phyloP scores from a whole-genome alignment of 2,797 vertebrate species.

The Muscicapa comitata region DNA sequence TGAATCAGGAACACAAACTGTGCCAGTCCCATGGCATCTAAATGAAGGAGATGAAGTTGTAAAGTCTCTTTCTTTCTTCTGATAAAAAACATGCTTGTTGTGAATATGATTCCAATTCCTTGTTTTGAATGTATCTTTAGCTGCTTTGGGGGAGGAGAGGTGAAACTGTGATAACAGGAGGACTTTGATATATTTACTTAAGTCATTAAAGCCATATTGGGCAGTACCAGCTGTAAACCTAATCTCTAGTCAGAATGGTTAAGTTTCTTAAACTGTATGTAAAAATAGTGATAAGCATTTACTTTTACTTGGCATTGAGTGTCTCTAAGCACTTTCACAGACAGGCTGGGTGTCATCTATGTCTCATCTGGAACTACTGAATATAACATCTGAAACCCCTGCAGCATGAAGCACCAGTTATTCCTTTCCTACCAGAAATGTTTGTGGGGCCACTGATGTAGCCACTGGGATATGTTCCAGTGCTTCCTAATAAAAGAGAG shows the following conservation, averaged over 20 bases:
- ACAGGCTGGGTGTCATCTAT: background rate
- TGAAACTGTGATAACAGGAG: background rate
- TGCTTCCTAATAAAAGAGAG: slow-evolving; percentile 32
- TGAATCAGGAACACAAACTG: background rate
- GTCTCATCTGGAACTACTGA: background rate
- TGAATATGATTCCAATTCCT: background rate
- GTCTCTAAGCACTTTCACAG: background rate
- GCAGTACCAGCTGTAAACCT: background rate
- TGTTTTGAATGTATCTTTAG: background rate
- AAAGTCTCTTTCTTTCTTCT: background rate
- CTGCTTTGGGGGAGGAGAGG: background rate
- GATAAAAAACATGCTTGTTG: background rate
- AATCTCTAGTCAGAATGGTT: background rate
- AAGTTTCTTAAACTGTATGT: background rate
- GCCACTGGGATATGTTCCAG: slow-evolving; percentile 16
- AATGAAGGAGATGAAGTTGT: background rate
- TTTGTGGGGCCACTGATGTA: background rate
- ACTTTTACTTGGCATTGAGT: background rate
- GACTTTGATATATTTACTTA: background rate
- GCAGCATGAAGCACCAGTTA: background rate
- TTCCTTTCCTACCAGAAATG: background rate
- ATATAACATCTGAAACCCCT: slow-evolving; percentile 9
- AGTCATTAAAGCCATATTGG: background rate
- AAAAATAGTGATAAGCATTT: background rate
- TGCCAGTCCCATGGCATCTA: background rate